A percentile compares a stretch with the other conserved stretches of the same genome.
Conservation (phyloP, 2,888 invertebrate genomes). For the Muscina levida region DNA sequence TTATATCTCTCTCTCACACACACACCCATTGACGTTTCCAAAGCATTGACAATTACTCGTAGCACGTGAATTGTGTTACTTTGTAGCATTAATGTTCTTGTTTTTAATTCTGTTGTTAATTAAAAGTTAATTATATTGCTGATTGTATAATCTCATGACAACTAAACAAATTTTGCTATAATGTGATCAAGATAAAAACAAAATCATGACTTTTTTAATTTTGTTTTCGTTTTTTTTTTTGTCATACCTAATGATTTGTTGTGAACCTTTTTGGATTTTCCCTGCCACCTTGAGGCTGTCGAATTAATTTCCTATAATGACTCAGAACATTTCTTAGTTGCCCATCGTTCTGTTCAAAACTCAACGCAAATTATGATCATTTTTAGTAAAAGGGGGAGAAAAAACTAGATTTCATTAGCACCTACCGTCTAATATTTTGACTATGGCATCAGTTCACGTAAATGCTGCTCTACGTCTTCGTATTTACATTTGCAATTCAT, state of each 20-base stretch:
- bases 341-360: constrained; percentile 22
- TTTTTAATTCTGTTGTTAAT: constrained; percentile 7
- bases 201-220: not conserved
- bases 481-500: constrained; percentile 29
- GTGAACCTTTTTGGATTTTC: too few species aligned
- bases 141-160: constrained; percentile 5
- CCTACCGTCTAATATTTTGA: constrained; percentile 53
- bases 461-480: constrained; percentile 15
- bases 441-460: constrained; percentile 47
- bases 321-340: not conserved
- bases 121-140: constrained; percentile 29
- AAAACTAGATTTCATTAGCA: constrained; percentile 54
- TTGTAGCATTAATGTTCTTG: not conserved
- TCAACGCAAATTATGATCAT: constrained; percentile 34
- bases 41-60: not conserved
- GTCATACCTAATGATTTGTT: too few species aligned
- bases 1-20: too few species aligned
- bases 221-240: not conserved
- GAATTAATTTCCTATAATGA: too few species aligned
- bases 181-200: constrained; percentile 3
- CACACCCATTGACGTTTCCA: too few species aligned
- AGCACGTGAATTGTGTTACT: constrained; percentile 34
- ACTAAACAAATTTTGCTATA: not conserved
- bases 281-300: not conserved
- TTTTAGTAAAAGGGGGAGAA: not conserved